Conservation (phyloP, 2,797 vertebrate species). For the Sarcophilus harrisii region DNA sequence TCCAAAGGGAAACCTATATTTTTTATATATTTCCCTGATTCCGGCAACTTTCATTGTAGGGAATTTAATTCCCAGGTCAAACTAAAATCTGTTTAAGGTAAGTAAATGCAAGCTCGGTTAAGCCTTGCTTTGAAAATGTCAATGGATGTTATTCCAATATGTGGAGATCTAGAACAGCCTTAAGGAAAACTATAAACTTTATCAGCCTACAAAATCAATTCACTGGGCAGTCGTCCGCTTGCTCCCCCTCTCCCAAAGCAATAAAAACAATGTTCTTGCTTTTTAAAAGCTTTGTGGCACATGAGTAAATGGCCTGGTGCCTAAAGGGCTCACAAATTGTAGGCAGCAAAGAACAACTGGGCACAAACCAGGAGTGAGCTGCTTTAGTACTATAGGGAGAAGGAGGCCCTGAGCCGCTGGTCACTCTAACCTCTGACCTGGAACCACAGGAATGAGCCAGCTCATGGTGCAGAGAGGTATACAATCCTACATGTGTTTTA, state of each 20-base stretch:
- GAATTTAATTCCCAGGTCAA: background rate
- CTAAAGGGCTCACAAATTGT: background rate
- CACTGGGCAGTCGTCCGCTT: background rate
- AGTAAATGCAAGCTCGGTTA: background rate
- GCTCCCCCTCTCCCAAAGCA: background rate
- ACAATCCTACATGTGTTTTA: background rate
- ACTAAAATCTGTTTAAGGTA: background rate
- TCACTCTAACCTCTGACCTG: background rate
- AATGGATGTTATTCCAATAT: background rate
- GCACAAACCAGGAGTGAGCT: background rate
- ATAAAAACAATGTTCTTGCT: background rate
- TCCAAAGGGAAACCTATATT: background rate
- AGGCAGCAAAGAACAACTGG: background rate
- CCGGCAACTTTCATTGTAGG: background rate
- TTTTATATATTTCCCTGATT: background rate
- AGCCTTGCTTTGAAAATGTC: slow-evolving; percentile 4
- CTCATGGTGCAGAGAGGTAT: background rate
- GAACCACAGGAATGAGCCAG: background rate
- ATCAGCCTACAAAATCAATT: slow-evolving; percentile 25
- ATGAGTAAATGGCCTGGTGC: background rate
- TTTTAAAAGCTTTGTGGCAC: background rate
- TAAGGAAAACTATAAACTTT: background rate
- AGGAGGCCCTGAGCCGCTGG: background rate
- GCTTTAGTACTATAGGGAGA: background rate
- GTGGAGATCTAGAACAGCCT: background rate